Evolutionary conservation across 1,140 invertebrate species (phyloP), one percentile per base, ranked within the genome.

Genomic region (Heliconius hermathena): DNA sequence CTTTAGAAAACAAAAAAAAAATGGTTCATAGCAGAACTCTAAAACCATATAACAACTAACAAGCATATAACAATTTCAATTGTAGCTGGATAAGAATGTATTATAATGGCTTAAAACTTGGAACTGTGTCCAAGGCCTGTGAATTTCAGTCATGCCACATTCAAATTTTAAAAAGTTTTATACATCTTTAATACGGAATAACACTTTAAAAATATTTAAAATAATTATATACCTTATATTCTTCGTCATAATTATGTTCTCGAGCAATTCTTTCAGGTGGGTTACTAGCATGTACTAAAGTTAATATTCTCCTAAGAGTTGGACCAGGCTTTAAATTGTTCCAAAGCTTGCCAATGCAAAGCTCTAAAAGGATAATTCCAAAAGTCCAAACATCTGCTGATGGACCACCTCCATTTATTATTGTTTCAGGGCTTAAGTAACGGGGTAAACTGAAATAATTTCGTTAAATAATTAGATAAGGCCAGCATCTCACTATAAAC

Each of bases 381-480:
- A 99, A 93, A 4, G 98, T 97, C 99, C 99, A 99, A 9, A 98
- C 96, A 95, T 99, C 99, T 66, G 96, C 96, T 94, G 98, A 97
- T 5, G 96, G 95, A 46, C 97, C 96, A 71, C 96, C 95, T 80
- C 95, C 95, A 80, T 95, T 95, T 18, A 97, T 88, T 88, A 98
- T 95, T 71, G 97, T 96, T 95, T 99, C 98, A 3, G 98, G 98
- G 72, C 98, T 96, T 81, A 97, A 96, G 90, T 98, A 99, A 81
- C 97, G 96, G 36, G 98, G 96, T 85, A 96, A 93, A 75, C 79
- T 84, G 72, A 74, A 77, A 81, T 46, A 76, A 49, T 11, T 46
- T 46, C 4, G 13, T 46, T 46, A 46, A 3, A 46, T 46, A 36
- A 36, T 36, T 36, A 36, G 33, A 36, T 13, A 46, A 11, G 41